Evolutionary conservation across 2,888 invertebrate species (phyloP).

Genomic region (Drosophila quasianomalipes): DNA sequence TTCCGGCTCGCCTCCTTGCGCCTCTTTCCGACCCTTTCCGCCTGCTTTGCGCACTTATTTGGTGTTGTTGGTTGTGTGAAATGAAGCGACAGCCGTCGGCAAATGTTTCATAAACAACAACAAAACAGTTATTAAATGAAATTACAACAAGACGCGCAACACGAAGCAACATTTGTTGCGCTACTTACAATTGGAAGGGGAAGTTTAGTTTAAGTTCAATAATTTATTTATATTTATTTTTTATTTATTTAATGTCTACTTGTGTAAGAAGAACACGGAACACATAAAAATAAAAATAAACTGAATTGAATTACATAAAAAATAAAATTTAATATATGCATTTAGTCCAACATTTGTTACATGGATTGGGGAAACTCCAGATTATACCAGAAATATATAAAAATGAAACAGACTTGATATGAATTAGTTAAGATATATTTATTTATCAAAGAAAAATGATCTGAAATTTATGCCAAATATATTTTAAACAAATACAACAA

Average conservation of each 20-base stretch:
- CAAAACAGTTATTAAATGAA: slow-evolving; percentile 79
- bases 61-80: slow-evolving; percentile 54
- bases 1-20: slow-evolving; percentile 48
- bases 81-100: slow-evolving; percentile 76
- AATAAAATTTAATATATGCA: background rate
- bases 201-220: background rate
- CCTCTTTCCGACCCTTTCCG: background rate
- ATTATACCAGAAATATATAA: background rate
- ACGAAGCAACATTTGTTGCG: slow-evolving; percentile 52
- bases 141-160: slow-evolving; percentile 61
- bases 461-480: background rate
- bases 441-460: background rate
- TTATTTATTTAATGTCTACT: background rate
- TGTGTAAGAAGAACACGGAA: background rate
- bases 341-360: background rate
- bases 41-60: slow-evolving; percentile 5
- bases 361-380: background rate
- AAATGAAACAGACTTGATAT: background rate
- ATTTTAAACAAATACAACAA: background rate
- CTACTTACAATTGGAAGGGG: slow-evolving; percentile 24
- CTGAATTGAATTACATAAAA: background rate
- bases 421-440: background rate
- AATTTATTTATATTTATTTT: background rate
- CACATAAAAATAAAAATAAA: background rate
- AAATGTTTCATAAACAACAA: slow-evolving; percentile 79